A percentile compares a stretch with the other conserved stretches of the same genome.
phyloP scores from a whole-genome alignment of 2,113 vertebrate genomes.

The Paramormyrops kingsleyae region DNA sequence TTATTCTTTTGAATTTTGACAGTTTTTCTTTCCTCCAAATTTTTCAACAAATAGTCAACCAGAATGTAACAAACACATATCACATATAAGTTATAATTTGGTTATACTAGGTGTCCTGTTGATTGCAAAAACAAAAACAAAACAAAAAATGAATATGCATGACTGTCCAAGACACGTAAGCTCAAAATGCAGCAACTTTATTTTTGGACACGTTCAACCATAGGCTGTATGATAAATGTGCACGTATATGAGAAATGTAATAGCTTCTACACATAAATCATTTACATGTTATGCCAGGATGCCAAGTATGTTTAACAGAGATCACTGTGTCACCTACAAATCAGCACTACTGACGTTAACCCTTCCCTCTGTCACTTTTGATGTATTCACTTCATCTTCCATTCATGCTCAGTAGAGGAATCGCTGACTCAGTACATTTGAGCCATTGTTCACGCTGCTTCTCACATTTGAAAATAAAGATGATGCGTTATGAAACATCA shows the following conservation, averaged over 20 bases:
- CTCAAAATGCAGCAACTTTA: not conserved
- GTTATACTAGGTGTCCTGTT: not conserved
- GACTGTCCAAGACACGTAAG: not conserved
- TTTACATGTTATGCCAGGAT: not conserved
- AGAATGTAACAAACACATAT: not conserved
- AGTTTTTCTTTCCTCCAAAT: not conserved
- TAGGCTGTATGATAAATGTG: not conserved
- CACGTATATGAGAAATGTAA: not conserved
- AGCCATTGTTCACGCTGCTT: not conserved
- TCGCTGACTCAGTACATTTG: not conserved
- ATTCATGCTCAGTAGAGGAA: not conserved
- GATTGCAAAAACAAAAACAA: not conserved
- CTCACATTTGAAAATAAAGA: not conserved
- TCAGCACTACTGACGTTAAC: not conserved
- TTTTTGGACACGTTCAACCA: not conserved
- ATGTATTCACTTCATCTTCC: slow-evolving; percentile 4
- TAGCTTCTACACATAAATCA: not conserved
- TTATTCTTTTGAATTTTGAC: not conserved
- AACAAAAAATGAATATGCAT: not conserved
- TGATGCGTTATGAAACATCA: not conserved
- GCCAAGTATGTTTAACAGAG: not conserved
- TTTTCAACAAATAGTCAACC: not conserved
- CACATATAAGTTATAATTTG: not conserved
- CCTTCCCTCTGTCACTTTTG: not conserved
- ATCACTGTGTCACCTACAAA: not conserved